Evolutionary conservation across 2,888 invertebrate genomes (phyloP), one percentile per base, ranked within the genome.

Genomic region (Dyspetes luteomarginatus): DNA sequence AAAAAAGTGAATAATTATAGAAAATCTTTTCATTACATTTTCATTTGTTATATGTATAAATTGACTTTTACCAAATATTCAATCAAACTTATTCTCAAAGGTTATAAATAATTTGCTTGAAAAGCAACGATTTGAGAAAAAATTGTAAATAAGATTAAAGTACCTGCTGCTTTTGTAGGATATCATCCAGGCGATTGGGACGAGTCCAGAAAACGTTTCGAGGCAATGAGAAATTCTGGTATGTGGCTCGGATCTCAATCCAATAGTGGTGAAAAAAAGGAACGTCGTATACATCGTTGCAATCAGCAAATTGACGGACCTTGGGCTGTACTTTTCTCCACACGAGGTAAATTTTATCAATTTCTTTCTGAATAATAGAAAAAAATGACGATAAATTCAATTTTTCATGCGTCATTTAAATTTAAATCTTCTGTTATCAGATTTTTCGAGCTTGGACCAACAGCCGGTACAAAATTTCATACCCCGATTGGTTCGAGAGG

Each of bases 241-340:
- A 93, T 95, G 92, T 96, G 95, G 96, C 95, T 95, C 85, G 96
- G 95, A 43, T 95, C 95, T 0, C 92, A 95, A 52, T 92, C 95
- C 24, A 96, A 95, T 73, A 93, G 94, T 80, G 90, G 92, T 0
- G 92, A 62, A 45, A 79, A 92, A 80, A 65, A 76, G n/a, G 69
- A 74, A 48, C 69, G 74, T 17, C 74, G 68, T 58, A 65, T 52
- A 5, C 67, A 75, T 50, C 78, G 76, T 7, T 81, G 77, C 36
- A 81, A 74, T 50, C 68, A 71, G 36, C 82, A 79, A 17, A 76
- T 74, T 43, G 78, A 82, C 24, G 77, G 65, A 58, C 76, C 78
- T 17, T 85, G 79, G 84, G 82, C 85, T 75, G 50, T 85, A 72
- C 68, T 85, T 65, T 82, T 86, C 45, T 67, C 78, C 12, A n/a